Conservation (phyloP, 2,797 vertebrate genomes). For the Notolepis coatsorum region DNA sequence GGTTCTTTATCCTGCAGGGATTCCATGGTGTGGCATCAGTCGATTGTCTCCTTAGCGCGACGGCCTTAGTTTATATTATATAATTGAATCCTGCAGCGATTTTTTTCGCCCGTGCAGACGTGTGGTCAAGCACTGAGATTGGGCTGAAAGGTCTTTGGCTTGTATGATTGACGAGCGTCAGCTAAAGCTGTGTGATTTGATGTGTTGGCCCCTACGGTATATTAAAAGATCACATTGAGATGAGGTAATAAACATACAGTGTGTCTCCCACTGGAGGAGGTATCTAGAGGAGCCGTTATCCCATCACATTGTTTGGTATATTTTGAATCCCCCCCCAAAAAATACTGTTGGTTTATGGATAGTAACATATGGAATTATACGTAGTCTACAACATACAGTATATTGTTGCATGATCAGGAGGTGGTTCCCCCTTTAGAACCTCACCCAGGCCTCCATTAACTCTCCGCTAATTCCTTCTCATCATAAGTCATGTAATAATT, state of each 20-base stretch:
- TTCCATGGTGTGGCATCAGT: slow-evolving; percentile 28
- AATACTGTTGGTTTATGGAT: slow-evolving; percentile 6
- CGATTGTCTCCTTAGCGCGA: slow-evolving; percentile 42
- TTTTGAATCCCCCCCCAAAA: slow-evolving; percentile 18
- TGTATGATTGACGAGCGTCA: slow-evolving; percentile 26
- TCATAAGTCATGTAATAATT: background rate
- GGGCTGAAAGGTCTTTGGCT: slow-evolving; percentile 47
- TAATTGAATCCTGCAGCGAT: slow-evolving; percentile 24
- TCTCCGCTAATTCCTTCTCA: slow-evolving; percentile 1
- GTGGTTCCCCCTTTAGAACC: background rate
- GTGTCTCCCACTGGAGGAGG: slow-evolving; percentile 13
- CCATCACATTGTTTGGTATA: slow-evolving; percentile 22
- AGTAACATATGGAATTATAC: background rate
- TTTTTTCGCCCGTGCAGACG: slow-evolving; percentile 23
- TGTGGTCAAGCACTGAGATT: slow-evolving; percentile 30
- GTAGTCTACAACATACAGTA: background rate
- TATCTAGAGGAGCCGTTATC: slow-evolving; percentile 34
- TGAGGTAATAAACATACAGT: slow-evolving; percentile 1
- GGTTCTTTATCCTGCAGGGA: slow-evolving; percentile 42
- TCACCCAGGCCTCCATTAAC: background rate
- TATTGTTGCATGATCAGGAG: background rate
- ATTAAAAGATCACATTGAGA: slow-evolving; percentile 11
- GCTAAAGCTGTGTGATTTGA: background rate
- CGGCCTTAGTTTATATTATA: slow-evolving; percentile 57
- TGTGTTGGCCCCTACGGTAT: background rate